These are phyloP conservation scores for Pegea sp. DNA, from an alignment of 23 tunicate species.

Conservation along the genomic window DNA sequence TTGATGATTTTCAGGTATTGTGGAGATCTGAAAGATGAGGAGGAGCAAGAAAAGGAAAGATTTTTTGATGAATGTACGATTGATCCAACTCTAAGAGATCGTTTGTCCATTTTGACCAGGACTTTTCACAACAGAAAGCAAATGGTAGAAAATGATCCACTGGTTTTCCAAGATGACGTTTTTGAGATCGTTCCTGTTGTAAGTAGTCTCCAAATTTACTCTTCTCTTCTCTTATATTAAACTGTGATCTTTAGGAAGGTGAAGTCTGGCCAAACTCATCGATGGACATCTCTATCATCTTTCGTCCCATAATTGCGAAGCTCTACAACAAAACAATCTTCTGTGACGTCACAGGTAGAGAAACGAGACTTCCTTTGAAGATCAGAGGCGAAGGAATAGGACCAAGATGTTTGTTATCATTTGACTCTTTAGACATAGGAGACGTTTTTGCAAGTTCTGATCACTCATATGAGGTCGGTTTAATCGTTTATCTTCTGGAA, in stretches of 20 bases:
- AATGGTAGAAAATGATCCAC: slow-evolving; percentile 43
- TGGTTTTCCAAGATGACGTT: slow-evolving; percentile 67
- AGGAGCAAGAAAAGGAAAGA: slow-evolving; percentile 54
- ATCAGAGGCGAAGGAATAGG: slow-evolving; percentile 85
- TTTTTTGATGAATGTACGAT: slow-evolving; percentile 57
- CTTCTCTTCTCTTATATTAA: no score
- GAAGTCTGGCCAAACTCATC: slow-evolving; percentile 89
- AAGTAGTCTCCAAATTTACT: no score
- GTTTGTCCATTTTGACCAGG: slow-evolving; percentile 74
- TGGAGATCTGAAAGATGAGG: slow-evolving; percentile 46
- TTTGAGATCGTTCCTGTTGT: slow-evolving; percentile 68
- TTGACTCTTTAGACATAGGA: slow-evolving; percentile 75
- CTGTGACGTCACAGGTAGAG: slow-evolving; percentile 93
- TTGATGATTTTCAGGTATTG: no score
- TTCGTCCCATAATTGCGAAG: slow-evolving; percentile 59
- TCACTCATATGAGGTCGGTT: slow-evolving; percentile 72
- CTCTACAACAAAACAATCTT: slow-evolving; percentile 59
- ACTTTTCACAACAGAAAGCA: slow-evolving; percentile 63
- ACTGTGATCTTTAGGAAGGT: slow-evolving; percentile 69
- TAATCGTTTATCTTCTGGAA: no score
- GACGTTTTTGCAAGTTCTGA: slow-evolving; percentile 76
- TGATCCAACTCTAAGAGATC: slow-evolving; percentile 68
- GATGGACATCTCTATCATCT: slow-evolving; percentile 55
- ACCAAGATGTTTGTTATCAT: slow-evolving; percentile 56
- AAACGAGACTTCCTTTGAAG: slow-evolving; percentile 67